Base-by-base conservation (phyloP, 2,797 vertebrate genomes). In the Sebastiscus albofasciatus region DNA sequence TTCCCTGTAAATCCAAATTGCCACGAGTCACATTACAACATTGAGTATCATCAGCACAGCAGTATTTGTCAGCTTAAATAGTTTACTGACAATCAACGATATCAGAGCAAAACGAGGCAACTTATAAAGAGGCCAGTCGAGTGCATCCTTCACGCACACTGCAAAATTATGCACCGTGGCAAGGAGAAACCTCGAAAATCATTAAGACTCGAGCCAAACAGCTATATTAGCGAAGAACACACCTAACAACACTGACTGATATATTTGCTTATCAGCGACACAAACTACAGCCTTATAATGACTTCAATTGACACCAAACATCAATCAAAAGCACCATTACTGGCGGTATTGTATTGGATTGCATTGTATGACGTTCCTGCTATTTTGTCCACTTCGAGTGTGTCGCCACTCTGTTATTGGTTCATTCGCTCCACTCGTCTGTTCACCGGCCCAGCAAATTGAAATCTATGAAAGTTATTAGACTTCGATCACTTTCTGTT, bases 391-490 rank as follows among this genome's bases (percentile, higher is more conserved):
- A 79, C 71, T 61, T 26, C 0, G 4, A 72, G 60, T 61, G 18
- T 75, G 54, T 79, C 8, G 16, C 64, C 27, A 36, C 72, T 59
- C 46, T 67, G 14, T 86, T 70, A 80, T 46, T 59, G 77, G 62
- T 72, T 83, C 52, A 69, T 79, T 84, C 4, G 36, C 79, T 84
- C 49, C 66, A 58, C 69, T 83, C 68, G 31, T 82, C 70, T 81
- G 84, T 75, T 87, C 86, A 86, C 29, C 84, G 49, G 81, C 42
- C 79, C 85, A 79, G 87, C 65, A 82, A 88, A 88, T 86, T 85
- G 87, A 86, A 89, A 90, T 89, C 80, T 81, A 89, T 88, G 80
- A 83, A 81, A 75, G 69, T 75, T 89, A 88, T 88, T 85, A 85
- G 78, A 71, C 79, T 87, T 79, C 83, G 77, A 90, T 82, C 82